These are phyloP conservation scores for Plutomurus gul DNA, from an alignment of 1,140 invertebrate genomes.

Conservation along the genomic window DNA sequence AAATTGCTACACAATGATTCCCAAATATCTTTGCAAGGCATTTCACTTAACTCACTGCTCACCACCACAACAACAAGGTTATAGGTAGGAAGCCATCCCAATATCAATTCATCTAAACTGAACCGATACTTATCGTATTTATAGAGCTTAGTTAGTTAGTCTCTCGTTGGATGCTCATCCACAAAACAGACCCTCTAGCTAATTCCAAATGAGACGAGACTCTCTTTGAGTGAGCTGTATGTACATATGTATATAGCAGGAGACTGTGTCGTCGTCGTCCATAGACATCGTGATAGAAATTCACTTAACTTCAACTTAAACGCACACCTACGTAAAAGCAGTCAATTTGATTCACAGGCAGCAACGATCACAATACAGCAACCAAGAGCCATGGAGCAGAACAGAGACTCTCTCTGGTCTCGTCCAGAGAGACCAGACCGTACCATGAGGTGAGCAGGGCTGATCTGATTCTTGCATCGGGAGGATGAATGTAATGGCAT, in stretches of 20 bases:
- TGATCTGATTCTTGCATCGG: background rate
- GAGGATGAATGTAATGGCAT: background rate
- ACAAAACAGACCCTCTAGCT: background rate
- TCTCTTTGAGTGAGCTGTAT: background rate
- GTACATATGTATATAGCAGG: background rate
- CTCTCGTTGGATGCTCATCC: background rate
- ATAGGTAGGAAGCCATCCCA: background rate
- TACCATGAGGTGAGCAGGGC: no score
- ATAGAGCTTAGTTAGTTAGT: constrained; percentile 13
- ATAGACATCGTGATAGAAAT: background rate
- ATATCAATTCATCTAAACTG: constrained; percentile 23
- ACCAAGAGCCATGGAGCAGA: background rate
- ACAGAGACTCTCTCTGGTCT: no score
- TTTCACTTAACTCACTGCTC: constrained; percentile 10
- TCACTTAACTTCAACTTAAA: background rate
- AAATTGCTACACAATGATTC: constrained; percentile 55
- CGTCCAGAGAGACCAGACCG: no score
- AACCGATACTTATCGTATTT: constrained; percentile 27
- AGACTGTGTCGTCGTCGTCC: background rate
- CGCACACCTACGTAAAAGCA: constrained; percentile 18
- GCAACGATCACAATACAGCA: background rate
- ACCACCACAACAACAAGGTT: constrained; percentile 5
- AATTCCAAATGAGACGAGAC: background rate
- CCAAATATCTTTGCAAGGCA: constrained; percentile 39
- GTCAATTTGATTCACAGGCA: background rate